These are phyloP conservation scores for Coelinius sp. DNA, from an alignment of 2,888 invertebrate species.

Conservation along the genomic window DNA sequence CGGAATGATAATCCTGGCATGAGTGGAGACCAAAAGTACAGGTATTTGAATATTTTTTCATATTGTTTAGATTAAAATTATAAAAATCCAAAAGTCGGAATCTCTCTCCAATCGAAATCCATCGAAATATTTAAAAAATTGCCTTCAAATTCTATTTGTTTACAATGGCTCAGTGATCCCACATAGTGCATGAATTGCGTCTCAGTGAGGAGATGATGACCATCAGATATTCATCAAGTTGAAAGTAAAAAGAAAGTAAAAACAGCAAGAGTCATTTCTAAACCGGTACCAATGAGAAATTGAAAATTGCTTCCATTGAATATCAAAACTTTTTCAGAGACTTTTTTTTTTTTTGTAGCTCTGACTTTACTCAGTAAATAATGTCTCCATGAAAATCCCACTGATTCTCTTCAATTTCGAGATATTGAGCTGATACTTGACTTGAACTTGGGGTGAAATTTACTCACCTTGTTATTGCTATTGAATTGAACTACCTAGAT, in stretches of 20 bases:
- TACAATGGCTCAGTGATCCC: background rate
- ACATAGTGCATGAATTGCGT: background rate
- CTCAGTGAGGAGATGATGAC: background rate
- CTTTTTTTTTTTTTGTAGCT: too few relatives aligned
- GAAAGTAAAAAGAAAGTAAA: background rate
- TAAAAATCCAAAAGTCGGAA: too few relatives aligned
- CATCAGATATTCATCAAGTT: background rate
- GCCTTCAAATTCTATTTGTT: background rate
- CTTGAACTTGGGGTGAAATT: too few relatives aligned
- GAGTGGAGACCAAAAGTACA: slow-evolving; percentile 24
- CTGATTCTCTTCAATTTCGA: too few relatives aligned
- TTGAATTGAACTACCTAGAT: too few relatives aligned
- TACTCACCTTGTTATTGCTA: too few relatives aligned
- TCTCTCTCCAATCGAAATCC: background rate
- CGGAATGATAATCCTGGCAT: slow-evolving; percentile 29
- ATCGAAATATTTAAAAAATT: background rate
- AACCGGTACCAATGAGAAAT: too few relatives aligned
- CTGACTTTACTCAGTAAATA: too few relatives aligned
- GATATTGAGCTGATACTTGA: too few relatives aligned
- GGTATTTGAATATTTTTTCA: background rate
- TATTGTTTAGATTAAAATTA: background rate
- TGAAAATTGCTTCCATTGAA: background rate
- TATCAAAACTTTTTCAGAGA: too few relatives aligned
- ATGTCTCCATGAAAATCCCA: too few relatives aligned
- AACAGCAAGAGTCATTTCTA: background rate